Evolutionary conservation across 2,113 vertebrate species (phyloP), one percentile per base, ranked within the genome.

Genomic region (Sigmodon hispidus): DNA sequence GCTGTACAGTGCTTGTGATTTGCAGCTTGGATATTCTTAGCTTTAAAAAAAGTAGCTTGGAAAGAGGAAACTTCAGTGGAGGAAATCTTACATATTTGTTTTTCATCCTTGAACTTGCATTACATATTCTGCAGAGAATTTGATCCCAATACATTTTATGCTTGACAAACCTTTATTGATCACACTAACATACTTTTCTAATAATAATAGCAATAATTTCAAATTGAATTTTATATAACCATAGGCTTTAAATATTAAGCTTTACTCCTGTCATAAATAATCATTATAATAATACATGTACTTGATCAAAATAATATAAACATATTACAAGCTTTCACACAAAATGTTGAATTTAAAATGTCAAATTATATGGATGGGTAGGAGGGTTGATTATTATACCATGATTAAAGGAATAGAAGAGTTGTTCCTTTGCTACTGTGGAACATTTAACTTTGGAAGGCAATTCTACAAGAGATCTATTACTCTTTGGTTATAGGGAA

Each of bases 111-210:
- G 45, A 96, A 90, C 31, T 91, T 86, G 40, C 52, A 90, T 90
- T 93, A 11, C 24, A 86, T 4, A 91, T 93, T 86, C n/a, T 87
- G 48, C 26, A 89, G 92, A 80, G 8, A 90, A 72, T 88, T 88
- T 93, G 95, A 77, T 75, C 10, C 55, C 91, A 85, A 93, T 87
- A 83, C 52, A 84, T 36, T 94, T 88, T 79, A 91, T 95, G 79
- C 90, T 93, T 92, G 72, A 91, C 85, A 96, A 45, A 75, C 17
- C 89, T 88, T 96, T 94, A 96, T 93, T 95, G 79, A 91, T 93
- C 69, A 97, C 70, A 29, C 43, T 90, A 81, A 80, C 19, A 76
- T 76, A 94, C 52, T 85, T 88, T n/a, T 63, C n/a, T 88, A 87
- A 75, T 57, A 72, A 92, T 87, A 83, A 43, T 59, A 61, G 17